Conservation (phyloP, 2,113 vertebrate genomes). For the Lophura nycthemera region DNA sequence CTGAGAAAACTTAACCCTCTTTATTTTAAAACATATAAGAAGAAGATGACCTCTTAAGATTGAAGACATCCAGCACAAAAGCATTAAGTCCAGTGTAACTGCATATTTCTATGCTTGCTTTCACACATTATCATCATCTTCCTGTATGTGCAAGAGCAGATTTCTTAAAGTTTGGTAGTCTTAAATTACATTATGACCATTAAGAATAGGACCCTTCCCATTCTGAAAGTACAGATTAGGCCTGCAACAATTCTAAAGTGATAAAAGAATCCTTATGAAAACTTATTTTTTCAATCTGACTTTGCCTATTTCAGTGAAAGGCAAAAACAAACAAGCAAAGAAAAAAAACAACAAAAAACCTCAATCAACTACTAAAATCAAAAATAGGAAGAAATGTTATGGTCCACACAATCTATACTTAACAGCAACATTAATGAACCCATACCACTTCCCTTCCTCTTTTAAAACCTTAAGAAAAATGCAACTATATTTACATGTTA, state of each 20-base stretch:
- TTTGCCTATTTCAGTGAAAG: not conserved
- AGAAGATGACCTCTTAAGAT: not conserved
- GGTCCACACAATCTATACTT: not conserved
- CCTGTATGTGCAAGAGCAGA: not conserved
- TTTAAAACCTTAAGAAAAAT: not conserved
- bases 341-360: accelerated
- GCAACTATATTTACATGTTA: not conserved
- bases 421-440: not conserved
- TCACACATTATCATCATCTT: not conserved
- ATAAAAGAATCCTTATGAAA: not conserved
- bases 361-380: not conserved
- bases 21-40: not conserved
- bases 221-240: not conserved
- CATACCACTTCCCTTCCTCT: not conserved
- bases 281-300: not conserved
- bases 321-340: not conserved
- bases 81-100: not conserved
- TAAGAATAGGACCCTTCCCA: accelerated
- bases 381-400: not conserved
- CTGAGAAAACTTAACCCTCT: not conserved
- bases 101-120: not conserved
- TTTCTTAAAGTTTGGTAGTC: too few relatives aligned
- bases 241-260: not conserved
- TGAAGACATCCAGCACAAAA: not conserved
- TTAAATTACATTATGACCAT: too few relatives aligned